Base-by-base conservation (phyloP, 2,797 vertebrate species). In the Syngnathus acus region DNA sequence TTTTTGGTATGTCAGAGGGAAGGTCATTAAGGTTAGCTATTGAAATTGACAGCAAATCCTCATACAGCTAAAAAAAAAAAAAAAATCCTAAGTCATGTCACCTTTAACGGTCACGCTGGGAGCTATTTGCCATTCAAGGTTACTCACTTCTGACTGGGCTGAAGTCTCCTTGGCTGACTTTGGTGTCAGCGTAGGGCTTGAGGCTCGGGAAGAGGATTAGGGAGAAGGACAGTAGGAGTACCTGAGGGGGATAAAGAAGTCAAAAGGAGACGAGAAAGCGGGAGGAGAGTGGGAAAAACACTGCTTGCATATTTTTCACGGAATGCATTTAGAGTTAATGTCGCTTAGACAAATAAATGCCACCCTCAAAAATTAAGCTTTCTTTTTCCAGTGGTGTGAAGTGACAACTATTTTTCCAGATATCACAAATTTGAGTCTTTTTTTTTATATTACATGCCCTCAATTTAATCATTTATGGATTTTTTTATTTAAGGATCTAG, bases 131-230 rank as follows among this genome's bases (percentile, higher is more conserved):
- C n/a, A 16, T 19, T 58, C 65, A 78, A 74, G 71, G 71, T 71
- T 73, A 86, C 90, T 90, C 81, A 92, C 91, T 84, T 88, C 89
- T 90, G 72, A 91, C 82, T 68, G 87, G 84, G 70, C 82, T 85
- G 82, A 90, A 91, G 81, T 92, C 91, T 82, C 79, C 85, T 74
- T 91, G 85, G 78, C 82, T 89, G 82, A 91, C 88, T 72, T 90
- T 85, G 77, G 83, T 80, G 68, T 90, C 87, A 3, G 89, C 86
- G 71, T 90, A 90, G 5, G 89, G 88, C 75, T 89, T 90, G 64
- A 92, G 78, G 76, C 74, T 90, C 47, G 91, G 90, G 71, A 91
- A 86, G 55, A 91, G 82, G 83, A 93, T 91, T 63, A 92, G 78
- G 26, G 87, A 91, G 77, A 92, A 90, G 55, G 91, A 92, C 67